A percentile compares a stretch with the other conserved stretches of the same genome.
These are phyloP conservation scores for Thinocorus orbignyianus DNA, from an alignment of 2,113 vertebrate species.

Conservation along the genomic window DNA sequence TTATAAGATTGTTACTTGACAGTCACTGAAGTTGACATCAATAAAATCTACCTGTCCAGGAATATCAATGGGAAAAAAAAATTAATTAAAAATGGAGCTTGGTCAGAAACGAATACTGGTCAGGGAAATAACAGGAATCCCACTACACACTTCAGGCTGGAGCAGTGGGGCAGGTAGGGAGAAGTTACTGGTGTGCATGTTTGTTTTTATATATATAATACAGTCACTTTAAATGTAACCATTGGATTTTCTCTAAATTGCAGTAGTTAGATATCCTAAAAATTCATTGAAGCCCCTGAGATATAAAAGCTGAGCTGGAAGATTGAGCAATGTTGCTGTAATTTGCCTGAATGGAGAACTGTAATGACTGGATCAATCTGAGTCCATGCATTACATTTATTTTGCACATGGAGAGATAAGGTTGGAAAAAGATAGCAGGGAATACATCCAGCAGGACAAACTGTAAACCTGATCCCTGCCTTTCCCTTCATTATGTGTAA, in stretches of 20 bases:
- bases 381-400: background rate
- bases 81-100: background rate
- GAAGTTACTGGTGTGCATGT: background rate
- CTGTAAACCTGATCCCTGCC: background rate
- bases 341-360: background rate
- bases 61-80: background rate
- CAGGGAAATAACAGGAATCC: background rate
- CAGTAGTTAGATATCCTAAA: background rate
- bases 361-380: background rate
- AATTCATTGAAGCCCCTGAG: background rate
- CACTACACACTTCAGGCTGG: background rate
- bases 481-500: background rate
- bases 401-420: background rate
- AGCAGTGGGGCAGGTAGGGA: background rate
- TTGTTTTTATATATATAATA: background rate
- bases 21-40: constrained; percentile 1
- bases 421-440: background rate
- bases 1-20: background rate
- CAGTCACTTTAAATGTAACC: background rate
- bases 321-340: background rate
- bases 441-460: background rate
- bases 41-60: background rate
- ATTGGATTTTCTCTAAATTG: background rate
- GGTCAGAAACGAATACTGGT: background rate
- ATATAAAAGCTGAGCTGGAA: background rate